Evolutionary conservation across 2,797 vertebrate species (phyloP).

Genomic region (Sebastes trivittatus): DNA sequence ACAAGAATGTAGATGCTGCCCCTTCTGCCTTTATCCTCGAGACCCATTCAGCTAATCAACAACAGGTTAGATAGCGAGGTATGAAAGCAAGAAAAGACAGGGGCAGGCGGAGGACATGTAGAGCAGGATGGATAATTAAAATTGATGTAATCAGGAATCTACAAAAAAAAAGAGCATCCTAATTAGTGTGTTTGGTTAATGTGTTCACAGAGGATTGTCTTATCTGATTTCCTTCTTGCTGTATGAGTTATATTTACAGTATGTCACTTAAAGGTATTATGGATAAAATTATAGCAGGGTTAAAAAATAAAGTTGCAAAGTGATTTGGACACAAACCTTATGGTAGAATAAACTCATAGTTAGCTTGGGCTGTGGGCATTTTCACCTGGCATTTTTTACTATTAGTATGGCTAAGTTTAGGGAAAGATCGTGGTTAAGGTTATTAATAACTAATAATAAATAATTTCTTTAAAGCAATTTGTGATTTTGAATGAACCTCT

Average conservation of each 20-base stretch:
- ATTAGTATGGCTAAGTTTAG: no score
- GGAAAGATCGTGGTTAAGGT: neutral
- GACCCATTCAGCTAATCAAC: slow-evolving; percentile 68
- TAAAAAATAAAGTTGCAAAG: neutral
- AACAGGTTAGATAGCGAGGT: slow-evolving; percentile 50
- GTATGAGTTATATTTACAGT: neutral
- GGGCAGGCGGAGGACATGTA: slow-evolving; percentile 3
- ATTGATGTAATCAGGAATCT: slow-evolving; percentile 26
- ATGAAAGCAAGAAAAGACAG: slow-evolving; percentile 29
- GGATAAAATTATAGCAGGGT: neutral
- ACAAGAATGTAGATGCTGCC: slow-evolving; percentile 65
- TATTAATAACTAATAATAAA: neutral
- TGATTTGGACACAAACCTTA: neutral
- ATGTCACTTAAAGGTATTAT: neutral
- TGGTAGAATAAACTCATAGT: neutral
- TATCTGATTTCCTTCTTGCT: neutral
- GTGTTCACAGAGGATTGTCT: neutral
- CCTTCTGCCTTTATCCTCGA: slow-evolving; percentile 61
- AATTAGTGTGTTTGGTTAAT: slow-evolving; percentile 35
- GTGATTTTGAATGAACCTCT: no score
- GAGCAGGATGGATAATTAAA: slow-evolving; percentile 53
- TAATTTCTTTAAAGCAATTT: no score
- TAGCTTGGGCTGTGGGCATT: neutral
- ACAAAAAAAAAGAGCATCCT: slow-evolving; percentile 34
- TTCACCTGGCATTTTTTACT: neutral